Conservation (phyloP, 2,113 vertebrate genomes). For the Peromyscus leucopus region DNA sequence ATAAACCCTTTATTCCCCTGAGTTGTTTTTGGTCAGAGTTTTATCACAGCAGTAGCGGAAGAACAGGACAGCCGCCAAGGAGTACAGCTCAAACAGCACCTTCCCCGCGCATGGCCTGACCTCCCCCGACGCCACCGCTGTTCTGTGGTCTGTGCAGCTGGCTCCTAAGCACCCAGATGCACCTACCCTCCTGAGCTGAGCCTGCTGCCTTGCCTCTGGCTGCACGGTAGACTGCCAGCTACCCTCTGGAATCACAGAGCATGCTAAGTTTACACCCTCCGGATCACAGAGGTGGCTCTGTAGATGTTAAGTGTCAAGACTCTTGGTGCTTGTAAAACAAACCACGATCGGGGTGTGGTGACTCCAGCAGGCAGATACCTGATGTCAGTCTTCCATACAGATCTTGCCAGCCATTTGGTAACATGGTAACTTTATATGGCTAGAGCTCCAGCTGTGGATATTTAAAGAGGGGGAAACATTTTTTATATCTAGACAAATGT, state of each 20-base stretch:
- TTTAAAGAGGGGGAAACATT: background rate
- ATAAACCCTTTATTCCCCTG: background rate
- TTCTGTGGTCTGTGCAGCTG: background rate
- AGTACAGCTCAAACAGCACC: fast-evolving
- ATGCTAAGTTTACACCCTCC: background rate
- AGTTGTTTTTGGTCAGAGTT: background rate
- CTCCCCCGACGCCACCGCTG: too few relatives aligned
- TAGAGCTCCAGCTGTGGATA: background rate
- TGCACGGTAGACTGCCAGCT: background rate
- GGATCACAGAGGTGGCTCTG: background rate
- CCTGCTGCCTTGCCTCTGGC: too few relatives aligned
- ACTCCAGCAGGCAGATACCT: background rate
- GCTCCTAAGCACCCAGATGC: background rate
- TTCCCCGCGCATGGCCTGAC: fast-evolving
- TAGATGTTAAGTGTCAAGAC: background rate
- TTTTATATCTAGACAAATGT: slow-evolving; percentile 33
- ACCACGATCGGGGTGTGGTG: slow-evolving; percentile 33
- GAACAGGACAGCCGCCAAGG: background rate
- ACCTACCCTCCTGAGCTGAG: background rate
- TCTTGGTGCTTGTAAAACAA: slow-evolving; percentile 61
- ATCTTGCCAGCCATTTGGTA: background rate
- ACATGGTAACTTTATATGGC: background rate
- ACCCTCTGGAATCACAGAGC: background rate
- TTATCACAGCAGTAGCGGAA: background rate
- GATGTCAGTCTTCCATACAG: background rate